Evolutionary conservation across 2,113 vertebrate species (phyloP), one percentile per base, ranked within the genome.

Genomic region (Apeltes quadracus): DNA sequence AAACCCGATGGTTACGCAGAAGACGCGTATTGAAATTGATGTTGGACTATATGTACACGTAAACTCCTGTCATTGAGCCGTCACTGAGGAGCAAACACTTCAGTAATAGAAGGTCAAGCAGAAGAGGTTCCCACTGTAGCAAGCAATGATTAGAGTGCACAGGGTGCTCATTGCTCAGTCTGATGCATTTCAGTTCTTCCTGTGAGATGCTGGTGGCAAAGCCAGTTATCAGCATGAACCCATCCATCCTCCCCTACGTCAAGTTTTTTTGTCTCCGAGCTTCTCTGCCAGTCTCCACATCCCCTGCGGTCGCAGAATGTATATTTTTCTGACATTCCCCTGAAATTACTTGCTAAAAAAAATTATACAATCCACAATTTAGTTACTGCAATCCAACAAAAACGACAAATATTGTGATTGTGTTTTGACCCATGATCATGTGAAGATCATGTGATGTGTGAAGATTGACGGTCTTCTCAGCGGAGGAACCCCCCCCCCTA

Each of bases 401-500:
- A 64, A 46, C 53, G 70, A 59, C 12, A 10, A 15, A 20, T 68
- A 16, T 72, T 63, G 14, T 44, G 29, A 25, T 69, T 4, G 55
- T 12, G 0, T 50, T 84, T 83, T 71, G 48, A 84, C 44, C 27
- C 11, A n/a, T n/a, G n/a, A n/a, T n/a, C n/a, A n/a, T n/a, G n/a
- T n/a, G n/a, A n/a, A n/a, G n/a, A n/a, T n/a, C n/a, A n/a, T n/a
- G n/a, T 69, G 69, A 48, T 58, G 44, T 72, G 63, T 73, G 63
- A 71, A 25, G 34, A 58, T 55, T 74, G 78, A 69, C 67, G 76
- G 57, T 14, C 23, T 8, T 25, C 83, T 75, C 36, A 14, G 72
- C 25, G 32, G 75, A 63, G 53, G 58, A 80, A 72, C 78, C 78
- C 76, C 78, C 80, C 77, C n/a, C n/a, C n/a, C n/a, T n/a, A 75